Base-by-base conservation (phyloP, 2,888 invertebrate genomes). In the Tinea trinotella region DNA sequence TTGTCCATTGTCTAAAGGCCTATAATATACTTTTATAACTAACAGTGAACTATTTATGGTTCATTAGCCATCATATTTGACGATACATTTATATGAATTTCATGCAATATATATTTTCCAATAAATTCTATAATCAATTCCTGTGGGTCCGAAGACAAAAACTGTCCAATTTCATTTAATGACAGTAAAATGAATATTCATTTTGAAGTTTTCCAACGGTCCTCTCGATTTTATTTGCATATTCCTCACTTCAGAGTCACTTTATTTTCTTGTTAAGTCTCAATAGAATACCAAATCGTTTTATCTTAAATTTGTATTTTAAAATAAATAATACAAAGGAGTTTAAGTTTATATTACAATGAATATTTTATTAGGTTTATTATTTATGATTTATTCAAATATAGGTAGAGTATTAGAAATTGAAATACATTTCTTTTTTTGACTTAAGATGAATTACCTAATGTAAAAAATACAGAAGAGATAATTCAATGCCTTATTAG, bases 131-230 rank as follows among this genome's bases (percentile, higher is more conserved):
- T 24, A 50, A 50, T 24, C 50, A 50, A 68, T 68, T 68, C 68
- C 61, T 59, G 52, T 59, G 60, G 60, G 61, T 59, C 58, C 62
- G 63, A 57, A 58, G 61, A 61, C 62, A 60, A 62, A 64, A 70
- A 50, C 24, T 65, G 66, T 67, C 64, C 64, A 66, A 66, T 68
- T 70, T 68, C 70, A 70, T 71, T 71, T 73, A 70, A 67, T 67
- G 66, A 67, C 68, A 66, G 64, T 65, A 63, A 67, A 59, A 72
- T 75, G 71, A 72, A 74, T 73, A 74, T 74, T 74, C 70, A 74
- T 71, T 66, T 63, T 61, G 62, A 62, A 67, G 68, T 70, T 68
- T 66, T 64, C 63, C 65, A 19, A 30, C 52, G 50, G 35, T 53
- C 18, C 53, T 40, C 55, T 55, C 35, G 34, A 18, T 40, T 40